Conservation (phyloP, 1,140 invertebrate species). For the Euwallacea fornicatus region DNA sequence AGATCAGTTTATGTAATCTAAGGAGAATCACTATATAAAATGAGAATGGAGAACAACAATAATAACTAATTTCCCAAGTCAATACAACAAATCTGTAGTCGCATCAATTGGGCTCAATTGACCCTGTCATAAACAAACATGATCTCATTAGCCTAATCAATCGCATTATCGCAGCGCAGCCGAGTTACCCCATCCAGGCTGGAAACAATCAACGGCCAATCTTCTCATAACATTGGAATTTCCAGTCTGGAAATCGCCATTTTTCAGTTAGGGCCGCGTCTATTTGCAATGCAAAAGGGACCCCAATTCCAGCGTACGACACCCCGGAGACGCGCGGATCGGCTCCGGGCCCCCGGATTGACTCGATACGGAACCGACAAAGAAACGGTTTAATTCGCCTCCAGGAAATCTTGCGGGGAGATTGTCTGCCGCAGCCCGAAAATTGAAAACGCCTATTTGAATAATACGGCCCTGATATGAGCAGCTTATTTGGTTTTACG, state of each 20-base stretch:
- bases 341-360: conserved; percentile 21
- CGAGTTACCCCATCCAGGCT: too few species aligned
- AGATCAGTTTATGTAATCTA: conserved; percentile 14
- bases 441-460: conserved; percentile 32
- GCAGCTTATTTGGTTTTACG: too few species aligned
- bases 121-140: conserved; percentile 4
- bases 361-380: conserved; percentile 18
- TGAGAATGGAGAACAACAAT: not conserved
- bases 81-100: not conserved
- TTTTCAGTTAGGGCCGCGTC: conserved; percentile 23
- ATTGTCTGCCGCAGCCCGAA: conserved; percentile 18
- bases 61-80: not conserved
- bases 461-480: conserved; percentile 18
- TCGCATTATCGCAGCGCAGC: not conserved
- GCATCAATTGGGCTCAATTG: not conserved
- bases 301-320: conserved; percentile 17
- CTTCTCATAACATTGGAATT: conserved; percentile 28
- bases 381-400: conserved; percentile 21
- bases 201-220: not conserved
- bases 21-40: not conserved
- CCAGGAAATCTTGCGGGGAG: conserved; percentile 26
- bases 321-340: conserved; percentile 22
- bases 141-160: not conserved
- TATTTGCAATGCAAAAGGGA: conserved; percentile 23
- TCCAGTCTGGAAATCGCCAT: conserved; percentile 25